phyloP scores from a whole-genome alignment of 2,113 vertebrate species.

The Pelusios castaneus region DNA sequence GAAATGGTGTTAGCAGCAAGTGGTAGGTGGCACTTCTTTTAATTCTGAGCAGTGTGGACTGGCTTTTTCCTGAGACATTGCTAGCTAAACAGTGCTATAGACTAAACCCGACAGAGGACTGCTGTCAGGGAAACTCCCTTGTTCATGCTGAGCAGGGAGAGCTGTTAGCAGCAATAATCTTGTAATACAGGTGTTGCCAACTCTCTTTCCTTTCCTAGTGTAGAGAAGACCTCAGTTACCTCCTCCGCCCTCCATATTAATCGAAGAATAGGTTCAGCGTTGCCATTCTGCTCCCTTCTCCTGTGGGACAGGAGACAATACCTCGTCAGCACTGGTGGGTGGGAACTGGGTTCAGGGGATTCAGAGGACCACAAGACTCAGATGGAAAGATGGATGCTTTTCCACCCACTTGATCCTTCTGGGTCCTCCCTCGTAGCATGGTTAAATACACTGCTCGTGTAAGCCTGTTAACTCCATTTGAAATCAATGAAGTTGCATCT shows the following conservation, averaged over 20 bases:
- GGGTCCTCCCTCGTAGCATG: background rate
- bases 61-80: background rate
- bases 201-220: background rate
- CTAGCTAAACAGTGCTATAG: background rate
- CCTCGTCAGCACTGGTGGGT: background rate
- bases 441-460: background rate
- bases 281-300: background rate
- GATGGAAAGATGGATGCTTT: background rate
- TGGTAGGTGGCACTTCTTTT: background rate
- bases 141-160: background rate
- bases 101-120: background rate
- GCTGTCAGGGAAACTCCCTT: background rate
- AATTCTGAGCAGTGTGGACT: background rate
- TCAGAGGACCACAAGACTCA: background rate
- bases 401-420: background rate
- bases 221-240: background rate
- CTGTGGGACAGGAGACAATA: background rate
- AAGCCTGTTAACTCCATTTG: background rate
- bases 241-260: background rate
- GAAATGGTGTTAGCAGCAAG: background rate
- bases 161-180: background rate
- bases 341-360: background rate
- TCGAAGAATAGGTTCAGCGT: background rate
- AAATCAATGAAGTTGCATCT: background rate
- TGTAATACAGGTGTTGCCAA: background rate